A percentile compares a stretch with the other conserved stretches of the same genome.
These are phyloP conservation scores for Stenotaenia linearis DNA, from an alignment of 2,888 invertebrate genomes.

Conservation along the genomic window DNA sequence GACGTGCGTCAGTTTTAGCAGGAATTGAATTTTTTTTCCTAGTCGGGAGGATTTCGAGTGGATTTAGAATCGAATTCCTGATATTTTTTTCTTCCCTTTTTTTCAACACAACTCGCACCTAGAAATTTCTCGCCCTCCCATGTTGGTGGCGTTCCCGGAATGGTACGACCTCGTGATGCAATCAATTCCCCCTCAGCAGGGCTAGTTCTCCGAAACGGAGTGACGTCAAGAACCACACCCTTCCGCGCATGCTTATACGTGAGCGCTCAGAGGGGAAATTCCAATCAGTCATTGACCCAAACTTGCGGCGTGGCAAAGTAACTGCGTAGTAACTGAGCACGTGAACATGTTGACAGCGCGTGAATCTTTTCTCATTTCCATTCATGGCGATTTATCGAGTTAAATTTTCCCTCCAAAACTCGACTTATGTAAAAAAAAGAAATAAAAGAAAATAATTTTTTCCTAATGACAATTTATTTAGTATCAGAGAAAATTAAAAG, in stretches of 20 bases:
- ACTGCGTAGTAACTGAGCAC: slow-evolving; percentile 17
- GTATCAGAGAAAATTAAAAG: neutral
- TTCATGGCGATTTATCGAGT: neutral
- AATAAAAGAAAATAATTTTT: too few species aligned
- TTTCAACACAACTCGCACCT: neutral
- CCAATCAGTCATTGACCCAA: slow-evolving; percentile 32
- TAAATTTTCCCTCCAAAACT: neutral
- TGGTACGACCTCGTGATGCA: slow-evolving; percentile 24
- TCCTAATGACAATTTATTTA: neutral
- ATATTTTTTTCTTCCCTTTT: neutral
- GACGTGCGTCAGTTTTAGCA: neutral
- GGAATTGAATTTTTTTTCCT: too few species aligned
- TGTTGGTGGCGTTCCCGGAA: neutral
- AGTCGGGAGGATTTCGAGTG: too few species aligned
- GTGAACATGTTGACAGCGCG: slow-evolving; percentile 13
- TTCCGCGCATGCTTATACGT: slow-evolving; percentile 24
- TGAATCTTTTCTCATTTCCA: neutral
- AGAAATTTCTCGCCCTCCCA: neutral
- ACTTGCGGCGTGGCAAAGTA: neutral
- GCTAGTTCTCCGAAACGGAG: slow-evolving; percentile 11
- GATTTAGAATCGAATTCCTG: neutral
- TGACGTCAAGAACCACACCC: slow-evolving; percentile 31
- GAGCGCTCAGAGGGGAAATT: slow-evolving; percentile 24
- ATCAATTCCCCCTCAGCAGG: slow-evolving; percentile 21
- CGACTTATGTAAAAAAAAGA: neutral